Evolutionary conservation across 2,113 vertebrate species (phyloP).

Genomic region (Neodon shergylaensis): DNA sequence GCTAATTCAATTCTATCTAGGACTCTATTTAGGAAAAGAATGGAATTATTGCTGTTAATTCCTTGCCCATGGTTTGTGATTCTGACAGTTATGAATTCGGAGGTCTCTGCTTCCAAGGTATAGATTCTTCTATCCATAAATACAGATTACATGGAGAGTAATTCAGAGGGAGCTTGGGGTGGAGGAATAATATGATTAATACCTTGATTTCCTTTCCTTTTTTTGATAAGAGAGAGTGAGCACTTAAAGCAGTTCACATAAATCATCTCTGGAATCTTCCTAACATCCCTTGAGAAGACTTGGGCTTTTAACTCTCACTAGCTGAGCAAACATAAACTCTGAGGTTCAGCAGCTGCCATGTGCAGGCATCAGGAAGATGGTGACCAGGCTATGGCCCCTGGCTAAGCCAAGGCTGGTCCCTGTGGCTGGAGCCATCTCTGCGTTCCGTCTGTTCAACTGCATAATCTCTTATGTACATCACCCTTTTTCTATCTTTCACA

Average conservation of each 20-base stretch:
- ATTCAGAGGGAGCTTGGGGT: slow-evolving; percentile 66
- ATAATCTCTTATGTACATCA: slow-evolving; percentile 21
- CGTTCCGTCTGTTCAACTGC: not conserved
- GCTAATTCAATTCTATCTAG: slow-evolving; percentile 70
- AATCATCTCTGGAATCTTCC: slow-evolving; percentile 65
- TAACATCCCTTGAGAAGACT: slow-evolving; percentile 42
- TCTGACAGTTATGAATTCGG: slow-evolving; percentile 78
- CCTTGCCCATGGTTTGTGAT: slow-evolving; percentile 69
- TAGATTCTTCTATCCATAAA: slow-evolving; percentile 75
- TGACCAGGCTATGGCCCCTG: not conserved
- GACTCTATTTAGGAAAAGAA: slow-evolving; percentile 58
- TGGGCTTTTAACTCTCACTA: slow-evolving; percentile 38
- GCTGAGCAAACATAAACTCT: not conserved
- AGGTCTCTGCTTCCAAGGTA: slow-evolving; percentile 71
- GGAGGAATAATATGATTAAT: slow-evolving; percentile 74
- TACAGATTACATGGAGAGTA: slow-evolving; percentile 74
- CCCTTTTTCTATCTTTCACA: slow-evolving; percentile 49
- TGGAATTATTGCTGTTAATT: slow-evolving; percentile 75
- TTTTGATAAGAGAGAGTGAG: not conserved
- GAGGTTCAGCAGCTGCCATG: not conserved
- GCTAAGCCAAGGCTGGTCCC: not conserved
- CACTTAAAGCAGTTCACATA: slow-evolving; percentile 62
- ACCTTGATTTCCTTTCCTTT: slow-evolving; percentile 62
- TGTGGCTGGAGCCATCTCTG: not conserved
- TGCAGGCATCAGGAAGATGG: not conserved